A percentile compares a stretch with the other conserved stretches of the same genome.
phyloP scores from a whole-genome alignment of 2,888 invertebrate species.

The Polydrusus pterygomalis region DNA sequence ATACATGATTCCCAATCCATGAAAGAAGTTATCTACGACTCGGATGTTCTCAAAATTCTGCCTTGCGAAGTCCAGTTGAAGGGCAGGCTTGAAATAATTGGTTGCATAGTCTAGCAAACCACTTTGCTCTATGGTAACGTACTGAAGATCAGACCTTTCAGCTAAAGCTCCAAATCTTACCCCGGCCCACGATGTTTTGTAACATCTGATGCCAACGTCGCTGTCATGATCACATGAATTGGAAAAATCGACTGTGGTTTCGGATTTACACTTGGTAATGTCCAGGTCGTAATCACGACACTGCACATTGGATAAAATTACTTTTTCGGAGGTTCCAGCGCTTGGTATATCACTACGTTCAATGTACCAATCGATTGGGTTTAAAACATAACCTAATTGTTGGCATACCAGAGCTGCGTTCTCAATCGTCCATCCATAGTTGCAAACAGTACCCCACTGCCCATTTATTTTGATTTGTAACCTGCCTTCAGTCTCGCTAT shows the following conservation, averaged over 20 bases:
- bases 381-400: constrained; percentile 93
- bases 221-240: constrained; percentile 91
- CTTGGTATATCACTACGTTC: constrained; percentile 88
- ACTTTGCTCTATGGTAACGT: constrained; percentile 91
- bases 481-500: constrained; percentile 88
- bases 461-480: constrained; percentile 88
- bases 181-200: constrained; percentile 96
- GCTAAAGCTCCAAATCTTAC: constrained; percentile 92
- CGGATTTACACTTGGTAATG: constrained; percentile 89
- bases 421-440: constrained; percentile 94
- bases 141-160: constrained; percentile 90
- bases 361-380: constrained; percentile 93
- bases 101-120: constrained; percentile 95
- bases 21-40: constrained; percentile 90
- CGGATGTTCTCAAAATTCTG: constrained; percentile 88
- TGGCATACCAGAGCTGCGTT: constrained; percentile 96
- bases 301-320: constrained; percentile 89
- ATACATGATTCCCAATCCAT: constrained; percentile 95
- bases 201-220: constrained; percentile 92
- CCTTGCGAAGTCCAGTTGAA: constrained; percentile 90
- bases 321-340: constrained; percentile 84
- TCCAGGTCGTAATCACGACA: constrained; percentile 95
- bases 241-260: constrained; percentile 86
- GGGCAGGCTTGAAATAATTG: constrained; percentile 89
- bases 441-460: constrained; percentile 98